Conservation (phyloP, 2,797 vertebrate species). For the Choloepus didactylus region DNA sequence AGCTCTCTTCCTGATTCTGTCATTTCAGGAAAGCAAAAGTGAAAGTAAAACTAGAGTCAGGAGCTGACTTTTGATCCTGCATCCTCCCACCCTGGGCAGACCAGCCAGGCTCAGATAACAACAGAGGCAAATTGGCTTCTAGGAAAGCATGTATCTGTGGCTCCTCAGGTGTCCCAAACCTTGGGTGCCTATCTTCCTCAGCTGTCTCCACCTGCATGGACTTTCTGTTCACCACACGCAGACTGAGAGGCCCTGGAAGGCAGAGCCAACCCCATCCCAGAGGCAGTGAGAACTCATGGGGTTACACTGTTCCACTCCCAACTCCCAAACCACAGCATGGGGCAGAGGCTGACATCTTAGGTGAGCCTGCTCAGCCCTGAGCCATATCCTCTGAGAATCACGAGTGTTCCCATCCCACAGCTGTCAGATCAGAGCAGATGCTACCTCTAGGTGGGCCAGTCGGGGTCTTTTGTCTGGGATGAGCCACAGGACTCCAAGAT, state of each 20-base stretch:
- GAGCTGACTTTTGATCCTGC: not conserved
- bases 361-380: not conserved
- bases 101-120: not conserved
- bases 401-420: not conserved
- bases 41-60: conserved; percentile 67
- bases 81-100: not conserved
- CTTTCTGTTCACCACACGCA: not conserved
- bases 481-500: not conserved
- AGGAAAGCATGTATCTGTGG: not conserved
- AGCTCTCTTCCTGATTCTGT: not conserved
- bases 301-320: not conserved
- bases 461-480: not conserved
- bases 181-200: not conserved
- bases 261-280: not conserved
- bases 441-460: not conserved
- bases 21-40: conserved; percentile 67
- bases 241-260: not conserved
- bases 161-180: not conserved
- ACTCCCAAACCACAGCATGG: not conserved
- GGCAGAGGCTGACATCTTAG: not conserved
- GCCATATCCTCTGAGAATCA: not conserved
- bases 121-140: not conserved
- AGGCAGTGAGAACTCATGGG: not conserved
- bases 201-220: not conserved
- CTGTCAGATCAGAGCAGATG: not conserved